Evolutionary conservation across 2,113 vertebrate genomes (phyloP), one percentile per base, ranked within the genome.

Genomic region (Proterorhinus semilunaris): DNA sequence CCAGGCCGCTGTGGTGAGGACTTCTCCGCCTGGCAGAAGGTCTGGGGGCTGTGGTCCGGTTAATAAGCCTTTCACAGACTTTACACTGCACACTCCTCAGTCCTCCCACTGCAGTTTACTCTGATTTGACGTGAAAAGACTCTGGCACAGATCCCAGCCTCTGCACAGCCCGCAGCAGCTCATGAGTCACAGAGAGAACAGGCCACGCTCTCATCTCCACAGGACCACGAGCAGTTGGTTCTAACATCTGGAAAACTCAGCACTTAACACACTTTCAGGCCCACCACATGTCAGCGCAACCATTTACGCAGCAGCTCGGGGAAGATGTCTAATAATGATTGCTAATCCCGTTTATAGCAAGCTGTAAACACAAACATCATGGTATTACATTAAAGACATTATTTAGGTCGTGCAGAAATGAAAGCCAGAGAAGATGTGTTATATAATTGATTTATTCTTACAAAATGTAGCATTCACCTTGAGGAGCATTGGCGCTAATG

Each of bases 81-180:
- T 62, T 62, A 72, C 62, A 16, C 76, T 58, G 53, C 53, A 54
- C 49, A 65, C 44, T 64, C 52, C 65, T 73, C 36, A 55, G 71
- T 75, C 61, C 69, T 43, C 80, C 78, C 12, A 72, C 79, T 4
- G 65, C 42, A 16, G 49, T 57, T 79, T 52, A 68, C 55, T 44
- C 43, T 3, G 2, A 51, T 76, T 80, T 58, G 51, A 59, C 64
- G 62, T 47, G 58, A 73, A 80, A 83, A 72, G 12, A 13, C 62
- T 73, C 64, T 88, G 88, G 86, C 86, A 5, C 7, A 62, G 69
- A 42, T 80, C 83, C 84, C 72, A 21, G 71, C 66, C 7, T 44
- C 68, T 76, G 75, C 84, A 43, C 62, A n/a, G 75, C 80, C 76
- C 75, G 43, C 58, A 71, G 83, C 54, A 83, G 74, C 63, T 68